Base-by-base conservation (phyloP, 2,797 vertebrate genomes). In the Rhyacichthys aspro region DNA sequence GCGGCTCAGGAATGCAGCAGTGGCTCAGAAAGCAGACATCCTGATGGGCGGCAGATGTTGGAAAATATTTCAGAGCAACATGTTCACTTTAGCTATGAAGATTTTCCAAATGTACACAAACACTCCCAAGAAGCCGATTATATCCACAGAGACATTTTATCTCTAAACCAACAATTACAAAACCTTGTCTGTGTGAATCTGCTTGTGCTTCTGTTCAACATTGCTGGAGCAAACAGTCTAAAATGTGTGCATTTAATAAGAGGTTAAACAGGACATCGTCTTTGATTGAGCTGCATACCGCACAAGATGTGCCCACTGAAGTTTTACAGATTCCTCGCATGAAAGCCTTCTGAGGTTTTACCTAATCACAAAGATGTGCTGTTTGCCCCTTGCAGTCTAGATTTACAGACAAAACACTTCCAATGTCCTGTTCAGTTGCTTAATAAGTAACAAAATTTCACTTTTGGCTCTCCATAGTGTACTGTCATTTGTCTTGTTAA, bases 21-120 rank as follows among this genome's bases (percentile, higher is more conserved):
- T 86, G 88, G 89, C 87, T 91, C 80, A 78, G 80, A 88, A 72
- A 86, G 86, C 90, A 92, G 93, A 93, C 90, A 76, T 86, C 81
- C 91, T 92, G 91, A 94, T 94, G 91, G 90, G 86, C 84, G 87
- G 87, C 93, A 94, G 92, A 94, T 94, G 92, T 91, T 91, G 89
- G 88, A 91, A 93, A 93, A 88, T 90, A 93, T 92, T 90, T 89
- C 88, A 76, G 87, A 88, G 89, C 87, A 86, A 86, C 87, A 90
- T 88, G 89, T 91, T 91, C 88, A 84, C 82, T 92, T 93, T 81
- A 79, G 88, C 82, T 59, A 65, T 80, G 83, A 79, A 80, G 74
- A 58, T 76, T 79, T 87, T 86, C 86, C 86, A 88, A 89, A 88
- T 81, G 87, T 85, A 88, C 84, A 87, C 81, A 87, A 87, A 91